phyloP scores from a whole-genome alignment of 2,797 vertebrate genomes.

The Heteromormyrus szaboi region DNA sequence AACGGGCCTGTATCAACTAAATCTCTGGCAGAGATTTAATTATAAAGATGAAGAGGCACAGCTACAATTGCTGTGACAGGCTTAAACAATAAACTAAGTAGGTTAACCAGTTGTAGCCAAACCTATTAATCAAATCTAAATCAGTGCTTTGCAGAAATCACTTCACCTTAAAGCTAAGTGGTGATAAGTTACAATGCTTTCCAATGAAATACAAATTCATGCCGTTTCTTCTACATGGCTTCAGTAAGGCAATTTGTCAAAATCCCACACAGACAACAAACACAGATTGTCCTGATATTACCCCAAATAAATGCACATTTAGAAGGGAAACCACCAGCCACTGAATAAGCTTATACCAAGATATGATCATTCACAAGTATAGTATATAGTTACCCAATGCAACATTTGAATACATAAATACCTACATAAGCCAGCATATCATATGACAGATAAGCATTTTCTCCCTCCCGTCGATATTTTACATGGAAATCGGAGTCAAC shows the following conservation, averaged over 20 bases:
- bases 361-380: neutral
- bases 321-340: neutral
- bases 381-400: neutral
- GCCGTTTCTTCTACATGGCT: neutral
- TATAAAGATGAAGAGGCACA: neutral
- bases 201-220: neutral
- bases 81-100: neutral
- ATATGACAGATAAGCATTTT: neutral
- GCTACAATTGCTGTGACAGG: neutral
- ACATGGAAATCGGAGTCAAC: neutral
- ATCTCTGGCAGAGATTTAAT: neutral
- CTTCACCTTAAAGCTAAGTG: neutral
- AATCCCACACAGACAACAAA: neutral
- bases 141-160: neutral
- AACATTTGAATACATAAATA: neutral
- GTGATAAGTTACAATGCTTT: neutral
- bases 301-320: neutral
- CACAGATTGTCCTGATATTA: neutral
- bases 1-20: neutral
- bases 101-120: neutral
- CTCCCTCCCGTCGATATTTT: neutral
- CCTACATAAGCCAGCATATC: neutral
- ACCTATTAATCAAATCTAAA: neutral
- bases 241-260: neutral
- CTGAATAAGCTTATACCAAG: neutral